A percentile compares a stretch with the other conserved stretches of the same genome.
Evolutionary conservation across 2,113 vertebrate genomes (phyloP).

Genomic region (Naja naja): DNA sequence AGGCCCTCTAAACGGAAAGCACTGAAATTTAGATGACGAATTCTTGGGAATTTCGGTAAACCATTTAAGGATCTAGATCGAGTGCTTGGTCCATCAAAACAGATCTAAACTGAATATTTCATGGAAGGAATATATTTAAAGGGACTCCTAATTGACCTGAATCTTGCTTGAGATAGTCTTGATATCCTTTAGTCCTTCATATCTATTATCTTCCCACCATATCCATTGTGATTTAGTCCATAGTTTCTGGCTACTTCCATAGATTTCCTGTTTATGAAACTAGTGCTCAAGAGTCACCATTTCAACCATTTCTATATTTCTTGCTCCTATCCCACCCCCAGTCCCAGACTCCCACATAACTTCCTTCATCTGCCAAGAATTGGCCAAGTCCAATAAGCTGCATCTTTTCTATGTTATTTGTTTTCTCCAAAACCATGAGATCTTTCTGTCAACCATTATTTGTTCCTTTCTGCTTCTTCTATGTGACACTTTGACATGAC

Average conservation of each 20-base stretch:
- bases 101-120: neutral
- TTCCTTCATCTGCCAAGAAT: neutral
- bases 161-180: neutral
- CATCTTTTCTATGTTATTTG: neutral
- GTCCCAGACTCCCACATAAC: too few relatives aligned
- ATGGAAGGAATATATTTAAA: neutral
- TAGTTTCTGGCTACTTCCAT: neutral
- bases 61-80: neutral
- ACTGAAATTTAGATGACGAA: neutral
- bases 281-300: neutral
- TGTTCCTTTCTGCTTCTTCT: neutral
- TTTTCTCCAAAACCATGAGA: neutral
- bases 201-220: neutral
- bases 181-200: neutral
- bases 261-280: neutral
- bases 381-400: too few relatives aligned
- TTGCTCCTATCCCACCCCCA: neutral
- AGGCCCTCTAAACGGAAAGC: neutral
- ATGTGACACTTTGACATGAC: neutral
- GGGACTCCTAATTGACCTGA: neutral
- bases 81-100: neutral
- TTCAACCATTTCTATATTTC: neutral
- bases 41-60: neutral
- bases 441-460: neutral
- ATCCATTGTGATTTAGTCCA: neutral